phyloP scores from a whole-genome alignment of 2,888 invertebrate species.

The Nasonovia ribisnigri region DNA sequence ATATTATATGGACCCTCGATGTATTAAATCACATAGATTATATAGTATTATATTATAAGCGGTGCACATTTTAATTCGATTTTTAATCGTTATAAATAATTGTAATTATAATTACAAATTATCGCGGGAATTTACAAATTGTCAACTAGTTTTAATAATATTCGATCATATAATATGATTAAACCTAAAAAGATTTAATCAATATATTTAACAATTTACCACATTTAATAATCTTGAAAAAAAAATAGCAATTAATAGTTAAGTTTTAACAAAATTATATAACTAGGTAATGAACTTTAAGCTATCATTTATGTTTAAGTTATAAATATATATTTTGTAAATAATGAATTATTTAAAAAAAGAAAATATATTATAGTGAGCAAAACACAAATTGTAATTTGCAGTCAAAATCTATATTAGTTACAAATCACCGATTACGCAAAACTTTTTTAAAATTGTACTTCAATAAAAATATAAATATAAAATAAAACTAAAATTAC shows the following conservation, averaged over 20 bases:
- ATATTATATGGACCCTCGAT: background rate
- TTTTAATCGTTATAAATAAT: background rate
- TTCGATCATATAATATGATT: background rate
- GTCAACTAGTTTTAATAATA: background rate
- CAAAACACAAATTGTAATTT: background rate
- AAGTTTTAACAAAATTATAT: background rate
- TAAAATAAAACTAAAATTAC: too few relatives aligned
- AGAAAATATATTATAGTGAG: background rate
- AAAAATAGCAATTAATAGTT: slow-evolving; percentile 1
- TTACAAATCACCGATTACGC: background rate
- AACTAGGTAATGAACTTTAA: background rate
- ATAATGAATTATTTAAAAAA: background rate
- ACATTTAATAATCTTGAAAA: background rate
- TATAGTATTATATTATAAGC: background rate
- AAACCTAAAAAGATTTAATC: background rate
- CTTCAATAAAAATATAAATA: too few relatives aligned
- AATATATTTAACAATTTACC: background rate
- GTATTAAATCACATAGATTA: background rate
- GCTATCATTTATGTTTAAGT: background rate
- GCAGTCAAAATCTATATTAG: slow-evolving; percentile 11
- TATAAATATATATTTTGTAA: background rate
- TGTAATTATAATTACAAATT: background rate
- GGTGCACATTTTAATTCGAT: background rate
- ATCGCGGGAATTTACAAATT: background rate
- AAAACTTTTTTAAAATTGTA: background rate